Conservation (phyloP, 2,113 vertebrate species). For the Phalacrocorax pelagicus region DNA sequence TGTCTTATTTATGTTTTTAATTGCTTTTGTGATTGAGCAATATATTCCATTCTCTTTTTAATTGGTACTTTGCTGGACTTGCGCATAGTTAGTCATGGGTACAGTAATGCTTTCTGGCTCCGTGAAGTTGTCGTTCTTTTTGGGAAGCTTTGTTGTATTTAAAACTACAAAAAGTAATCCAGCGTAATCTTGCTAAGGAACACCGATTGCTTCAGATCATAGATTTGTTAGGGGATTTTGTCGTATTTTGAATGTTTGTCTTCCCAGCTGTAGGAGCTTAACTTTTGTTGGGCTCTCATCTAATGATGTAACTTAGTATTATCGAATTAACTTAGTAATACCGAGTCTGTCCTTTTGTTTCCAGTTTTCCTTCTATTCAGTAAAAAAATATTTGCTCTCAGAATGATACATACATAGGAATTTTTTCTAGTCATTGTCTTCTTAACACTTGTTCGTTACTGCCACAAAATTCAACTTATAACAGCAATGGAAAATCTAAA, state of each 20-base stretch:
- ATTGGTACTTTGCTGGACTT: conserved; percentile 4
- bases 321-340: neutral
- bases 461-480: neutral
- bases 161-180: conserved; percentile 49
- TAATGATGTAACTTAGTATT: neutral
- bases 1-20: conserved; percentile 57
- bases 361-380: neutral
- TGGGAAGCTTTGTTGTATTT: conserved; percentile 46
- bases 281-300: neutral
- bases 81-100: neutral
- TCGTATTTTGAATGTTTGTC: neutral
- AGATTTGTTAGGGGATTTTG: conserved; percentile 12
- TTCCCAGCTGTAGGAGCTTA: neutral
- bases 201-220: conserved; percentile 43
- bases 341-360: neutral
- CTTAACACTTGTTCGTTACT: neutral
- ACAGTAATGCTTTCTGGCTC: neutral
- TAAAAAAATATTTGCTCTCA: neutral
- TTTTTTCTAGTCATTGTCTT: neutral
- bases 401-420: neutral
- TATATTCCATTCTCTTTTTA: conserved; percentile 51
- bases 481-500: neutral
- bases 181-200: conserved; percentile 41
- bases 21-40: conserved; percentile 60
- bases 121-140: neutral